Evolutionary conservation across 2,113 vertebrate genomes (phyloP).

Genomic region (Tachycineta bicolor): DNA sequence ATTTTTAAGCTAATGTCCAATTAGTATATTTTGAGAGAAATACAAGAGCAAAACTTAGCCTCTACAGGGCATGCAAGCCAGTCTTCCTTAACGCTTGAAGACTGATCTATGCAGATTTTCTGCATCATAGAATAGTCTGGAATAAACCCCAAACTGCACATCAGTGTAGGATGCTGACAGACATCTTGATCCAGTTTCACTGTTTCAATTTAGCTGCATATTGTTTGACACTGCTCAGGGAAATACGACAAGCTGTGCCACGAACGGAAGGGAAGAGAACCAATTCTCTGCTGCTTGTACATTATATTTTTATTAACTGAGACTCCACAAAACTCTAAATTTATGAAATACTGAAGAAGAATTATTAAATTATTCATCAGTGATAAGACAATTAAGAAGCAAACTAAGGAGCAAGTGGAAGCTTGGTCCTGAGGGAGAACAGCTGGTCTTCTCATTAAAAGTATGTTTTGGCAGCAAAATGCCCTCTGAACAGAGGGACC

Average conservation of each 20-base stretch:
- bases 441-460: slow-evolving; percentile 65
- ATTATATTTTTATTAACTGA: slow-evolving; percentile 30
- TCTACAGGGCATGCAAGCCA: background rate
- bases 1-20: background rate
- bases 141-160: slow-evolving; percentile 41
- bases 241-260: slow-evolving; percentile 43
- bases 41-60: background rate
- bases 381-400: slow-evolving; percentile 72
- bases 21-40: background rate
- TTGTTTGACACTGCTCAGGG: slow-evolving; percentile 28
- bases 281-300: background rate
- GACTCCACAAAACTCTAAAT: slow-evolving; percentile 24
- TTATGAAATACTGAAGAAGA: slow-evolving; percentile 42
- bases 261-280: background rate
- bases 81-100: background rate
- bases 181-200: slow-evolving; percentile 13
- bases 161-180: slow-evolving; percentile 38
- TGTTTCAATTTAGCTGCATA: slow-evolving; percentile 57
- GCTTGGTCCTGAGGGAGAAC: slow-evolving; percentile 57
- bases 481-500: background rate
- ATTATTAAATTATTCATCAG: slow-evolving; percentile 71
- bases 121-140: background rate
- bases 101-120: slow-evolving; percentile 1
- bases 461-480: slow-evolving; percentile 44
- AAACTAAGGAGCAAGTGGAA: slow-evolving; percentile 62